phyloP scores from a whole-genome alignment of 1,140 invertebrate species.

The Brachionus sp. region DNA sequence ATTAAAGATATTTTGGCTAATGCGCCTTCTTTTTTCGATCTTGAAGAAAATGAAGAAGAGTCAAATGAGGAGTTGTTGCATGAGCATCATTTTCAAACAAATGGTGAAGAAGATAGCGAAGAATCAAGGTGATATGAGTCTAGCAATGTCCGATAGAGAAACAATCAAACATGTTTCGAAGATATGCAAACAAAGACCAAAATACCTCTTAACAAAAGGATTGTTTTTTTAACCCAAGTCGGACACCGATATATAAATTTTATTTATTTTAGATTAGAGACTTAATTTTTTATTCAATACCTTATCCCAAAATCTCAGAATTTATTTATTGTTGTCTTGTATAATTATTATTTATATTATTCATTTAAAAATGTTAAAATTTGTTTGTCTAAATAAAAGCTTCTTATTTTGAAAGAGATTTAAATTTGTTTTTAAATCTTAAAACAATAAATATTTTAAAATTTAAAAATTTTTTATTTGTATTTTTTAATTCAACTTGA shows the following conservation, averaged over 20 bases:
- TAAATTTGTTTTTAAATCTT: neutral
- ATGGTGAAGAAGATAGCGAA: neutral
- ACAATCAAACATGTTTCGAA: neutral
- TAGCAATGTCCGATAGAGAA: neutral
- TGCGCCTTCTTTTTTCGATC: slow-evolving; percentile 31
- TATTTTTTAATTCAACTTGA: too few relatives aligned
- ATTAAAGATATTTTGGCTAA: slow-evolving; percentile 17
- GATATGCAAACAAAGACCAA: neutral
- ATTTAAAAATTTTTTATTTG: neutral
- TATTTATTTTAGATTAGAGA: neutral
- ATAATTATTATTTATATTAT: neutral
- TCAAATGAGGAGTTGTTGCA: neutral
- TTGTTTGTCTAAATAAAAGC: neutral
- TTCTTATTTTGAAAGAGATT: neutral
- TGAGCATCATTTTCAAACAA: neutral
- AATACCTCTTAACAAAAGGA: neutral
- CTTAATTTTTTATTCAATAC: neutral
- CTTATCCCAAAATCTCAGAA: neutral
- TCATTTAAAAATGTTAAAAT: neutral
- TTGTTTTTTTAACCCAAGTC: neutral
- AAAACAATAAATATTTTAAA: slow-evolving; percentile 3
- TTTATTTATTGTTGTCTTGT: neutral
- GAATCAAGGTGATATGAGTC: slow-evolving; percentile 6
- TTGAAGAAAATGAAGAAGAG: slow-evolving; percentile 6
- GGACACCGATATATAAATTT: neutral